phyloP scores from a whole-genome alignment of 2,888 invertebrate genomes.

The Vanessa cardui region DNA sequence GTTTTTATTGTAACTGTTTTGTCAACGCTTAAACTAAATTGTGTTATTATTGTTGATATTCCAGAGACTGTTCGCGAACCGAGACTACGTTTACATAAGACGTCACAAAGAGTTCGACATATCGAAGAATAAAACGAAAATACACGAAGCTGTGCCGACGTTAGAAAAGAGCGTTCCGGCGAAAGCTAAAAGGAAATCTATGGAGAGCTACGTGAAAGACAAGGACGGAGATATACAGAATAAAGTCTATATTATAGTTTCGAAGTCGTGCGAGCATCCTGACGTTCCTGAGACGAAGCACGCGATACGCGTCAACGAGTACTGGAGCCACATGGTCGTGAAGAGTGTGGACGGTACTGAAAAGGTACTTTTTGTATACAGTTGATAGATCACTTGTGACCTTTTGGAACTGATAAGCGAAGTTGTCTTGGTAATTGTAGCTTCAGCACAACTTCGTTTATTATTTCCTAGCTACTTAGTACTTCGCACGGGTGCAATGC shows the following conservation, averaged over 20 bases:
- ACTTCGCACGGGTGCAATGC: too few relatives aligned
- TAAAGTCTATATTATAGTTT: constrained; percentile 77
- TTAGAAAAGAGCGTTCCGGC: constrained; percentile 57
- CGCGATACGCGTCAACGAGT: constrained; percentile 89
- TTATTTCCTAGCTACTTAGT: too few relatives aligned
- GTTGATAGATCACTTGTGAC: too few relatives aligned
- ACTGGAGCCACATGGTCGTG: constrained; percentile 94
- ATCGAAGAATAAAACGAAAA: background rate
- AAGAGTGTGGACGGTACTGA: constrained; percentile 84
- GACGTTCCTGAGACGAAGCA: constrained; percentile 85
- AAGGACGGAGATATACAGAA: constrained; percentile 22
- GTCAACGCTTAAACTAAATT: too few relatives aligned
- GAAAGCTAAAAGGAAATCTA: constrained; percentile 62
- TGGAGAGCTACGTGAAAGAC: constrained; percentile 46
- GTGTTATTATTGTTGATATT: constrained; percentile 7
- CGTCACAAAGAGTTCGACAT: constrained; percentile 78
- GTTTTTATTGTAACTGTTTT: too few relatives aligned
- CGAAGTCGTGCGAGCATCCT: constrained; percentile 87
- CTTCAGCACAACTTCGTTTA: too few relatives aligned
- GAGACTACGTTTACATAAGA: constrained; percentile 93
- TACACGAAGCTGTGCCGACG: background rate
- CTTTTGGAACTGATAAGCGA: too few relatives aligned
- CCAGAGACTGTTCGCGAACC: constrained; percentile 90
- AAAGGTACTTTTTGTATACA: constrained; percentile 56
- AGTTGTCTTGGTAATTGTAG: too few relatives aligned